Evolutionary conservation across 2,797 vertebrate species (phyloP).

Genomic region (Otolemur crassicaudatus): DNA sequence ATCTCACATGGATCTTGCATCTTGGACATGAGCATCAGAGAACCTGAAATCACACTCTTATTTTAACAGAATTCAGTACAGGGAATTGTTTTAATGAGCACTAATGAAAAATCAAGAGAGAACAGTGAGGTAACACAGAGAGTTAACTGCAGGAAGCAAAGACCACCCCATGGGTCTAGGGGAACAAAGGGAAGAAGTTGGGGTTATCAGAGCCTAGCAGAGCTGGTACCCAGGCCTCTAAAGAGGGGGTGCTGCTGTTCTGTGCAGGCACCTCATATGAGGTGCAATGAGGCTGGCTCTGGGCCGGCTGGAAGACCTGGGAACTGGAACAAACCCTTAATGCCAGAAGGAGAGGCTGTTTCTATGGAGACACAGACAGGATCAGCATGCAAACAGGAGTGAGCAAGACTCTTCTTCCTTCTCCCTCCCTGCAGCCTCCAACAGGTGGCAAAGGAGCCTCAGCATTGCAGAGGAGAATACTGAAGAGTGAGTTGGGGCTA

Average conservation of each 20-base stretch:
- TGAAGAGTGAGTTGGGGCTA: neutral
- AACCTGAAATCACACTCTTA: neutral
- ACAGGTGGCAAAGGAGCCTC: neutral
- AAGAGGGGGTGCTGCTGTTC: fast-evolving
- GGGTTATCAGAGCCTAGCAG: neutral
- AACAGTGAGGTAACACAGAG: neutral
- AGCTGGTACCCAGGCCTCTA: neutral
- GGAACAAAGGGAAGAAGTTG: neutral
- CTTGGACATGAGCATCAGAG: neutral
- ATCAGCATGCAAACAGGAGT: neutral
- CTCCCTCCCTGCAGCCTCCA: neutral
- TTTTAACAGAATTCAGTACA: neutral
- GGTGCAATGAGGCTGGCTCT: too few relatives aligned
- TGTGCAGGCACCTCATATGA: neutral
- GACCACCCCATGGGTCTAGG: neutral
- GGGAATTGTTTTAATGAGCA: neutral
- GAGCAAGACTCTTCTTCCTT: neutral
- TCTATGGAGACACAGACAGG: neutral
- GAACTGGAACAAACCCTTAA: neutral
- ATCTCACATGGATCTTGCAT: neutral
- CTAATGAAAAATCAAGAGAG: neutral
- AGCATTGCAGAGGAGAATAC: neutral
- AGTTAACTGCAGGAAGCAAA: neutral
- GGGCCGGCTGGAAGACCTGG: neutral
- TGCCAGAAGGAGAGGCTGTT: neutral